Base-by-base conservation (phyloP, 2,113 vertebrate genomes). In the Neolamprologus caudopunctatus region DNA sequence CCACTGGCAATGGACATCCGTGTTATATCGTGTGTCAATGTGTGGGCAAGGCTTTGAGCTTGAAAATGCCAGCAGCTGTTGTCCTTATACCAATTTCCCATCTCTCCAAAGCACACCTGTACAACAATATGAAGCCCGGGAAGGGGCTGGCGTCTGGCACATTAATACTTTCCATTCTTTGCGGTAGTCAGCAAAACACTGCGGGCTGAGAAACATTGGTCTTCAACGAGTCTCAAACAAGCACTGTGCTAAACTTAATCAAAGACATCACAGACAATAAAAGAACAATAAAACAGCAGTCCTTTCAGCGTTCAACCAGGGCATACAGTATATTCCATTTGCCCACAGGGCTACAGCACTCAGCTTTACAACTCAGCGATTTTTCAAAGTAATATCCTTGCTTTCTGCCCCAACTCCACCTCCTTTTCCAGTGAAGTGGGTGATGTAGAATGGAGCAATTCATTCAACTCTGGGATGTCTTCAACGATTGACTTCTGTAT, bases 211-310 rank as follows among this genome's bases (percentile, higher is more conserved):
- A 84, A 93, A 82, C 90, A 93, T 93, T 93, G 85, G 85, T 92
- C 92, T 93, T 90, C 90, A 90, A 89, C 73, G 73, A 63, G 86
- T 86, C 89, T 90, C 86, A 87, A 92, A 85, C 82, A 87, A 85
- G 82, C 83, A 19, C 83, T 10, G 90, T 31, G 87, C 61, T 61
- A 80, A 84, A 93, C 91, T 91, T 91, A 91, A 95, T 92, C 85
- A 93, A 92, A 93, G 86, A 91, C 87, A 92, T 92, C 83, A 21
- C 81, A 90, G 87, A 87, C 91, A 91, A 91, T 90, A 89, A 87
- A 83, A 84, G 55, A 88, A 88, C 93, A 91, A 92, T 92, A 91
- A 94, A 92, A 82, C 89, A 89, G 93, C 40, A 50, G 86, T 54
- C 85, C 78, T 58, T 86, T 91, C 82, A 89, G 85, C 26, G 8